Evolutionary conservation across 2,888 invertebrate species (phyloP), one percentile per base, ranked within the genome.

Genomic region (Prosopocoilus inquinatus): DNA sequence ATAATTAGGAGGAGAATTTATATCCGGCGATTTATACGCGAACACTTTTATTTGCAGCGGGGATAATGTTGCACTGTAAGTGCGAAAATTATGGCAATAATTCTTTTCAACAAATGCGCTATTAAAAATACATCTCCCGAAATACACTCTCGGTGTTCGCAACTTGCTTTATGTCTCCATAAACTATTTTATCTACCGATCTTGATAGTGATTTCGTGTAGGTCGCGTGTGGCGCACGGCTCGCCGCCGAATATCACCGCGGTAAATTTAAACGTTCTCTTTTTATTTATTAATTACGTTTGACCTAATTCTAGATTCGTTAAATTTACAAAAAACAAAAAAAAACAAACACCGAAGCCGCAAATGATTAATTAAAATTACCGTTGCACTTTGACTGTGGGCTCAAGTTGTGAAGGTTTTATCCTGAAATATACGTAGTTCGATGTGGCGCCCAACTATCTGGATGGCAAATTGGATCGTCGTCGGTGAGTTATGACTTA

Each of bases 221-320:
- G 16, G 12, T 47, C 39, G 36, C 50, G 41, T 20, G 45, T 32
- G 53, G 43, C 48, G 15, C 20, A 39, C 36, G 45, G 16, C 47
- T 57, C 49, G 49, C 49, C 47, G 41, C 49, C 47, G 41, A 48
- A 48, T 44, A 44, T 51, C 46, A 43, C 48, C 48, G 49, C 48
- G 49, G 52, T 44, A 57, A 57, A 57, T 57, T 57, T 57, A 52
- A 53, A 39, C 47, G 52, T 47, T 43, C 41, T 53, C 47, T 53
- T 53, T 43, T 47, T 53, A n/a, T n/a, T n/a, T n/a, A n/a, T n/a
- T n/a, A n/a, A n/a, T n/a, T n/a, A 47, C 52, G 53, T 53, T 28
- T 47, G 53, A 53, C 53, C 53, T 35, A 53, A 47, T 47, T 53
- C 41, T 28, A 28, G 20, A 28, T 28, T 3, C 20, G 20, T 7